Evolutionary conservation across 1,140 invertebrate genomes (phyloP).

Genomic region (Temnothorax nylanderi): DNA sequence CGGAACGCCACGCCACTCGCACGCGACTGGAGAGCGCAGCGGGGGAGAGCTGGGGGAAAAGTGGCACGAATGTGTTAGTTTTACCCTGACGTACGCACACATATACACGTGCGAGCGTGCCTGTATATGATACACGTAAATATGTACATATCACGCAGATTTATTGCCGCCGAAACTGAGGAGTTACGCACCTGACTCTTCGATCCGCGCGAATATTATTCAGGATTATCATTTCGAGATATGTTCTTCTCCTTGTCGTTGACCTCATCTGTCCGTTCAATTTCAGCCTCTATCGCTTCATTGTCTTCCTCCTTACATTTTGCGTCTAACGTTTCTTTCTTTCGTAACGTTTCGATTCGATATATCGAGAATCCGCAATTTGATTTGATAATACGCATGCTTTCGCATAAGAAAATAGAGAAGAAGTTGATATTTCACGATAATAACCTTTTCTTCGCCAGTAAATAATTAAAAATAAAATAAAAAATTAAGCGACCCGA

Average conservation of each 20-base stretch:
- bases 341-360: neutral
- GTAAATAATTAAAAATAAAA: no score
- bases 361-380: neutral
- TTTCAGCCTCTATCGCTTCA: neutral
- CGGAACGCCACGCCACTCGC: slow-evolving; percentile 31
- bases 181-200: slow-evolving; percentile 33
- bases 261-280: neutral
- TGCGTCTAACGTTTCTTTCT: neutral
- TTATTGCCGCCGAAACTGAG: slow-evolving; percentile 67
- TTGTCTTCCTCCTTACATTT: neutral
- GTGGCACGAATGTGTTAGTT: slow-evolving; percentile 63
- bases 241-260: neutral
- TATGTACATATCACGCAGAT: slow-evolving; percentile 67
- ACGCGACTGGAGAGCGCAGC: slow-evolving; percentile 23
- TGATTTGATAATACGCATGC: neutral
- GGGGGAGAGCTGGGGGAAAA: neutral
- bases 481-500: no score
- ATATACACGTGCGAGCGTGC: slow-evolving; percentile 67
- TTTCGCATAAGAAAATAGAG: neutral
- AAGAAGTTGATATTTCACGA: neutral
- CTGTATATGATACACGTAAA: slow-evolving; percentile 65
- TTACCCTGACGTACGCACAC: slow-evolving; percentile 72
- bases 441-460: no score
- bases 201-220: slow-evolving; percentile 3
- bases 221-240: neutral